phyloP scores from a whole-genome alignment of 37 sponge, comb jelly and placozoan genomes.

The Dysidea cf. avara region DNA sequence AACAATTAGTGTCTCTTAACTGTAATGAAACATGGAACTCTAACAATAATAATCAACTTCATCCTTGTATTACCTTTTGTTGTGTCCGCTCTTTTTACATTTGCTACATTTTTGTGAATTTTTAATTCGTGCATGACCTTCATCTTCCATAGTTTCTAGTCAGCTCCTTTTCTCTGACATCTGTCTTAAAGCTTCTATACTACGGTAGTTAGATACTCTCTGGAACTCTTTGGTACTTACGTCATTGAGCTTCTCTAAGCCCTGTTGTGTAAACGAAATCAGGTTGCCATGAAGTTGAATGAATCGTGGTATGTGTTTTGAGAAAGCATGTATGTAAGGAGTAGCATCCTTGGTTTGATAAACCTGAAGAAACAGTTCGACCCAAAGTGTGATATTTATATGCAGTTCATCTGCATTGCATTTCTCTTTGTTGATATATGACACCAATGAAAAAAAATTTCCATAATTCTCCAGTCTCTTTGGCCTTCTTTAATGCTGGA shows the following conservation, averaged over 20 bases:
- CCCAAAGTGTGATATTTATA: conserved; percentile 7
- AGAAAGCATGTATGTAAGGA: conserved; percentile 30
- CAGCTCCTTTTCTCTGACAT: conserved; percentile 9
- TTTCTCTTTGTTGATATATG: not conserved
- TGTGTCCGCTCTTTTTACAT: conserved; percentile 16
- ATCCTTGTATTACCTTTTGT: not conserved
- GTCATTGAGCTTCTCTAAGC: conserved; percentile 38
- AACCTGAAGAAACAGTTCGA: conserved; percentile 1
- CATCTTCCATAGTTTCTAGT: not conserved
- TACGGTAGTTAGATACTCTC: not conserved
- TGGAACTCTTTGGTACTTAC: conserved; percentile 15
- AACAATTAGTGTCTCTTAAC: too few relatives aligned
- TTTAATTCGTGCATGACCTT: conserved; percentile 3
- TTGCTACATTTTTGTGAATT: not conserved
- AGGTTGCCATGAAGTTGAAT: conserved; percentile 7
- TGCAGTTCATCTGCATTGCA: not conserved
- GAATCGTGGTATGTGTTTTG: conserved; percentile 21
- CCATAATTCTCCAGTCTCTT: conserved; percentile 12
- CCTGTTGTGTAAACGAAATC: conserved; percentile 22
- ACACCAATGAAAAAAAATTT: not conserved
- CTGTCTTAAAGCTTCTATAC: conserved; percentile 6
- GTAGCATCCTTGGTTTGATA: conserved; percentile 35
- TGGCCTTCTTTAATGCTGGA: not conserved
- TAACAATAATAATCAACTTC: too few relatives aligned
- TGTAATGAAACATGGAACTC: too few relatives aligned